Base-by-base conservation (phyloP, 2,888 invertebrate species). In the Brenthis ino region DNA sequence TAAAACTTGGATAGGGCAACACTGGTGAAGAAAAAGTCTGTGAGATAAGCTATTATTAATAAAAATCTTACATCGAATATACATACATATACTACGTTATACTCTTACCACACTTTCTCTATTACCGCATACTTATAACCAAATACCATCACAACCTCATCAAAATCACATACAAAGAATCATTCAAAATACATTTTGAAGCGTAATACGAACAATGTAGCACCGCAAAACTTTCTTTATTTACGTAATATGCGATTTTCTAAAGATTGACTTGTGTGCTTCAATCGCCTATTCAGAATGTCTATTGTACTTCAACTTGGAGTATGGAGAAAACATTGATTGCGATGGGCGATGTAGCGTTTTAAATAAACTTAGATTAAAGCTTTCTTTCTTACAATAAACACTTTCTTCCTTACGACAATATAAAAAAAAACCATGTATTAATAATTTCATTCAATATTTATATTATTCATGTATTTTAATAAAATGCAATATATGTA, bases 231-330 rank as follows among this genome's bases (percentile, higher is more conserved):
- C 71, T 71, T 71, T 71, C 69, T 53, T 63, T 60, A 63, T 63
- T 67, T 67, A 61, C 57, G 57, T 63, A 67, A 67, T 57, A 64
- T 64, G 64, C 64, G 64, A 70, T 70, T 66, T 70, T 72, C 68
- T 70, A 65, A 72, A 68, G 69, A 74, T 70, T 54, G 71, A 71
- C 63, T 56, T 48, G 67, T 63, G 65, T 47, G 65, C 67, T 67
- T 69, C 71, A 73, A 73, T 72, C 58, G 66, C 53, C 66, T 70
- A 71, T 74, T 74, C 70, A 70, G 61, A 70, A 68, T 57, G 55
- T 48, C 70, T 64, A 72, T 71, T 72, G 72, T 72, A 63, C 48
- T 64, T 33, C 20, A 43, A 53, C 37, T 51, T 57, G 56, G 67
- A 64, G 50, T 63, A 51, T 8, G 57, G 43, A 51, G 61, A 63